Evolutionary conservation across 1,140 invertebrate species (phyloP), one percentile per base, ranked within the genome.

Genomic region (Linepithema humile): DNA sequence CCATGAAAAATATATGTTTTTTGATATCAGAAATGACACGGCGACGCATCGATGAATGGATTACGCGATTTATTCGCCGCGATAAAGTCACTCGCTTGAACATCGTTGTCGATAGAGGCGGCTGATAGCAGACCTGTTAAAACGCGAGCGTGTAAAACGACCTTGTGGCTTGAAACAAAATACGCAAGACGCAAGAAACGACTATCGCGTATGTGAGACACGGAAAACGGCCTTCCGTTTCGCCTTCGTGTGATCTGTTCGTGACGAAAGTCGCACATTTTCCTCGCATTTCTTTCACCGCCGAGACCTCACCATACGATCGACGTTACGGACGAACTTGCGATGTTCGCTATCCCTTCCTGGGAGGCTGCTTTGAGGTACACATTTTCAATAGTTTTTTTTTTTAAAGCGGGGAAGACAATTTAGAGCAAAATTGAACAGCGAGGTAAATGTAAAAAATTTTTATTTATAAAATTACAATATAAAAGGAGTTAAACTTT

Each of bases 321-420:
- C 69, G 3, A 20, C 20, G 32, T 17, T 3, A n/a, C 32, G 12
- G 6, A 40, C 17, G 26, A 74, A 20, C 67, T 73, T 80, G 48
- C 43, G n/a, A 89, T 89, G 82, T 88, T 82, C 55, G 75, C 70
- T 17, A 59, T 77, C 38, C 45, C 88, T 38, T 82, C 73, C n/a
- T 88, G 87, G 75, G 82, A 88, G 9, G 45, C 70, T 65, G 62
- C 69, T 15, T 59, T 83, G n/a, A 89, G 88, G 88, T 89, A 89
- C n/a, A 89, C n/a, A 40, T 55, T 10, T 10, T 50, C 43, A 17
- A 3, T 38, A 29, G 10, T 2, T 9, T 67, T 26, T 53, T 50
- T 26, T 12, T 23, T n/a, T 7, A 12, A 35, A 35, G 40, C 40
- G 29, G 12, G 15, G 17, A 9, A 26, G 23, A 45, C 43, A 45